Percentiles rank a stretch among this genome's conserved stretches.
phyloP scores from a whole-genome alignment of 2,888 invertebrate species.

The Pseudanteris insignis region DNA sequence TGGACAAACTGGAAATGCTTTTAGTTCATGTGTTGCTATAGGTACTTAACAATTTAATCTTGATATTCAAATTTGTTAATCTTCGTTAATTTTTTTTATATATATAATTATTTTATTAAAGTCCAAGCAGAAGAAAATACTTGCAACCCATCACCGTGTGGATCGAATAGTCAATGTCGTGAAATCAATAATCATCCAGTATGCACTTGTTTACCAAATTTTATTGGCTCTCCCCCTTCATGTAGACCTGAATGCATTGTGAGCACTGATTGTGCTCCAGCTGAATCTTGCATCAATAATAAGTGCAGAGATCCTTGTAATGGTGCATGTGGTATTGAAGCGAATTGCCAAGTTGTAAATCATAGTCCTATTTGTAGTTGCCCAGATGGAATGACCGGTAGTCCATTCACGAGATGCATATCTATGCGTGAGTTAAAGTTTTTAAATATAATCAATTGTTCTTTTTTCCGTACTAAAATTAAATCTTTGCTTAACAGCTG shows the following conservation, averaged over 20 bases:
- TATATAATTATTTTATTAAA: no score
- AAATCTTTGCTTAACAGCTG: no score
- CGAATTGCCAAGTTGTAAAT: conserved; percentile 80
- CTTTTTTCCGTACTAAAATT: no score
- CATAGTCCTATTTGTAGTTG: conserved; percentile 85
- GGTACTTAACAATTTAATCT: conserved; percentile 12
- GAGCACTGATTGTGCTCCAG: conserved; percentile 79
- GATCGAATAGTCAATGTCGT: conserved; percentile 84
- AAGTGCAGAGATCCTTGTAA: conserved; percentile 88
- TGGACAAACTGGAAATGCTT: conserved; percentile 84
- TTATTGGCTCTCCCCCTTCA: conserved; percentile 82
- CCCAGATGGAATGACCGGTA: conserved; percentile 79
- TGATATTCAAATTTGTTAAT: no score
- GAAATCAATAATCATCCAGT: no score
- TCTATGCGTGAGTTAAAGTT: no score
- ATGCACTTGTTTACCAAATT: conserved; percentile 81
- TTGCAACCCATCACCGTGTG: conserved; percentile 72
- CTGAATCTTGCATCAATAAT: conserved; percentile 81
- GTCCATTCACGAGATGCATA: no score
- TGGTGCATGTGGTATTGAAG: conserved; percentile 82
- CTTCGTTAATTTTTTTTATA: no score
- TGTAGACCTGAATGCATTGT: conserved; percentile 80
- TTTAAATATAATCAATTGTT: no score
- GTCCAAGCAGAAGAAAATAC: conserved; percentile 12
- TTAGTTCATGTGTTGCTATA: conserved; percentile 61